A percentile compares a stretch with the other conserved stretches of the same genome.
These are phyloP conservation scores for Serripes groenlandicus DNA, from an alignment of 2,888 invertebrate species.

Conservation along the genomic window DNA sequence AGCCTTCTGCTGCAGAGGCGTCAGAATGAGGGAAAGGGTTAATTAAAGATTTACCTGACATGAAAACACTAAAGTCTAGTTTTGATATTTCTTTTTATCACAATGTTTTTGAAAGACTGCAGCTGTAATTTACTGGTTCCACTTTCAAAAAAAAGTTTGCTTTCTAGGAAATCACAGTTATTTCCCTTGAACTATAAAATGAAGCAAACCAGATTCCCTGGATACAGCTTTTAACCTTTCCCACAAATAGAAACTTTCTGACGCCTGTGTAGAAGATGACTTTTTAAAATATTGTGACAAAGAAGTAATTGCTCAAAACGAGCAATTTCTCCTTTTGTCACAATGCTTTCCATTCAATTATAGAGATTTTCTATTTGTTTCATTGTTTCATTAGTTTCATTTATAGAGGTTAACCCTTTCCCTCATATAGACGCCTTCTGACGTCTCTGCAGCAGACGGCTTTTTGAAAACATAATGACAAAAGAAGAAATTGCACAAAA, in stretches of 20 bases:
- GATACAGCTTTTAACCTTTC: too few relatives aligned
- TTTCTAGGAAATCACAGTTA: too few relatives aligned
- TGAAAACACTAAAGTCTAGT: too few relatives aligned
- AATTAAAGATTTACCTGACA: constrained; percentile 11
- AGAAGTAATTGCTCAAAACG: background rate
- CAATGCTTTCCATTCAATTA: too few relatives aligned
- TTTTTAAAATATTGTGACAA: background rate
- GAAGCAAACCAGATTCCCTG: too few relatives aligned
- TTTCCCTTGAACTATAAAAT: too few relatives aligned
- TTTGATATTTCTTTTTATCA: background rate
- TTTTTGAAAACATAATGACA: background rate
- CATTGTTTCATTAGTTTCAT: too few relatives aligned
- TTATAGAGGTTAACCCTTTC: background rate
- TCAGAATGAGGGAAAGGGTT: background rate
- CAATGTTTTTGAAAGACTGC: background rate
- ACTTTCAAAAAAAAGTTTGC: too few relatives aligned
- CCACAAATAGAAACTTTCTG: too few relatives aligned
- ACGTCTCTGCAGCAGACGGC: background rate
- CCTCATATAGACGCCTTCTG: background rate
- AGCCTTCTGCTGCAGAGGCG: background rate
- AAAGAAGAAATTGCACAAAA: background rate
- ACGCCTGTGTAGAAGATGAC: too few relatives aligned
- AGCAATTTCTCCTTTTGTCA: background rate
- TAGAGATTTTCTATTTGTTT: too few relatives aligned
- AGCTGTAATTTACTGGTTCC: too few relatives aligned